phyloP scores from a whole-genome alignment of 2,888 invertebrate genomes.

The Micoletzkya japonica region DNA sequence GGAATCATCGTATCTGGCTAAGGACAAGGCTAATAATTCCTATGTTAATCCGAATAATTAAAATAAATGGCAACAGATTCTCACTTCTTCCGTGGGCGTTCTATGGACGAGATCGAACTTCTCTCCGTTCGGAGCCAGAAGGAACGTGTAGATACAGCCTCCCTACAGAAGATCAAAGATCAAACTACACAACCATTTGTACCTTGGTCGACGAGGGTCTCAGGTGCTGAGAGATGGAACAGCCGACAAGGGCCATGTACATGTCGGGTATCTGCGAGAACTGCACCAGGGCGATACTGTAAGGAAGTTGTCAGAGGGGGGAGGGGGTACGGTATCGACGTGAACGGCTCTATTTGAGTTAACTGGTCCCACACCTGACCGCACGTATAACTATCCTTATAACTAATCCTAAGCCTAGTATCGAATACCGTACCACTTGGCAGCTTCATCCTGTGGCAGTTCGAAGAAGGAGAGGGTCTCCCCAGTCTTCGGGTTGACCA shows the following conservation, averaged over 20 bases:
- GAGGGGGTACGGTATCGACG: too few species aligned
- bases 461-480: conserved; percentile 78
- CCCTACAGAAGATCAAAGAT: conserved; percentile 30
- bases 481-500: conserved; percentile 83
- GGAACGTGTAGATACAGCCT: conserved; percentile 63
- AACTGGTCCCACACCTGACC: background rate
- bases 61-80: conserved; percentile 9
- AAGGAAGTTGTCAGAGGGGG: conserved; percentile 35
- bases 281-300: conserved; percentile 74
- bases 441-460: conserved; percentile 93
- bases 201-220: conserved; percentile 69
- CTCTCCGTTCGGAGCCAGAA: conserved; percentile 72
- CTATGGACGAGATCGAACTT: conserved; percentile 88
- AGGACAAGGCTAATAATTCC: background rate
- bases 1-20: background rate
- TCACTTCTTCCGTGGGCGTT: conserved; percentile 70
- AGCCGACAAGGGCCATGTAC: conserved; percentile 80
- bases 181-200: background rate
- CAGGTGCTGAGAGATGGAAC: conserved; percentile 85
- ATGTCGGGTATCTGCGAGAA: conserved; percentile 75
- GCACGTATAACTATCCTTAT: background rate
- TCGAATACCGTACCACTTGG: conserved; percentile 73
- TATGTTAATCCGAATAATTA: conserved; percentile 67
- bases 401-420: background rate
- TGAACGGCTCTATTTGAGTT: background rate